A percentile compares a stretch with the other conserved stretches of the same genome.
Evolutionary conservation across 2,797 vertebrate genomes (phyloP).

Genomic region (Caiman crocodilus): DNA sequence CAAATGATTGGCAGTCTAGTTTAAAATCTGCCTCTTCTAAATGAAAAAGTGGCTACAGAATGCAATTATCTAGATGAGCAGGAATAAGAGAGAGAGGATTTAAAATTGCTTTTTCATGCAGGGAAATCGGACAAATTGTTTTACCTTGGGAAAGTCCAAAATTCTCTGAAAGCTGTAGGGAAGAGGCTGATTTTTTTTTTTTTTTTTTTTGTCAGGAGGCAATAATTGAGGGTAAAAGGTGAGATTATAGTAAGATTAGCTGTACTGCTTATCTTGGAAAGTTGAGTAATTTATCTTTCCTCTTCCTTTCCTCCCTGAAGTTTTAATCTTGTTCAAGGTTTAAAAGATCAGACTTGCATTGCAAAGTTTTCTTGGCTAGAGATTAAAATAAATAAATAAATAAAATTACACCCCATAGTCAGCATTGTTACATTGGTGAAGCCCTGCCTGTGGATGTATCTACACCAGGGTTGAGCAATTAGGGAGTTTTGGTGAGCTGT

Average conservation of each 20-base stretch:
- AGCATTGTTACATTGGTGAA: not conserved
- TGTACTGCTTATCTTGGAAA: not conserved
- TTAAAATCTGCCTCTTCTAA: not conserved
- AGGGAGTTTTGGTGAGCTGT: not conserved
- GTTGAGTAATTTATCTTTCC: rapidly evolving
- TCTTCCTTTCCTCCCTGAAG: not conserved
- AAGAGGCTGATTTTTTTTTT: not conserved
- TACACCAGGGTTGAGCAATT: too few relatives aligned
- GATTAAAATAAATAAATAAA: not conserved
- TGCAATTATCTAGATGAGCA: constrained; percentile 37
- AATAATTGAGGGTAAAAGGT: not conserved
- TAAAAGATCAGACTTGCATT: not conserved
- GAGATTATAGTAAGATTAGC: not conserved
- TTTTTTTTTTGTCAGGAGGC: not conserved
- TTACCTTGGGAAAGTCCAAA: not conserved
- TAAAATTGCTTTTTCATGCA: not conserved
- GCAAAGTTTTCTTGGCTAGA: not conserved
- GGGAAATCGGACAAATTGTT: constrained; percentile 17
- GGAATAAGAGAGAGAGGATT: not conserved
- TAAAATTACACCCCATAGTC: rapidly evolving
- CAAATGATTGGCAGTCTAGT: constrained; percentile 18
- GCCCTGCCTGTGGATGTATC: too few relatives aligned
- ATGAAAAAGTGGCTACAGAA: constrained; percentile 44
- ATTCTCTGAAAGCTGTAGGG: not conserved
- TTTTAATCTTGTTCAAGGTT: not conserved